Evolutionary conservation across 2,888 invertebrate species (phyloP).

Genomic region (Campaea margaritaria): DNA sequence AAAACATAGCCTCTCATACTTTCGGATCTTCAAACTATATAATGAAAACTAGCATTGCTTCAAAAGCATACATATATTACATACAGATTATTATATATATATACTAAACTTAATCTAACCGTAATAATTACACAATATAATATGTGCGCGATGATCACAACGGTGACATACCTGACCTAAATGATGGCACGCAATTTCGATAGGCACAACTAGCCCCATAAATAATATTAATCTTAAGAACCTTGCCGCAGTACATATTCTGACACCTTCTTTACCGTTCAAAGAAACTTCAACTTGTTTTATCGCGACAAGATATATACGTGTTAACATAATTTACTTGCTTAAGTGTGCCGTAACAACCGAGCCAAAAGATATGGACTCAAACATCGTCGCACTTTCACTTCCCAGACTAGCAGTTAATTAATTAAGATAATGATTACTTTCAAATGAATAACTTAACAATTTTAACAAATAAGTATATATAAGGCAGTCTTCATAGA

Average conservation of each 20-base stretch:
- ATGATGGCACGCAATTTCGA: slow-evolving; percentile 57
- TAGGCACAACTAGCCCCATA: slow-evolving; percentile 36
- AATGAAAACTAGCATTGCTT: slow-evolving; percentile 17
- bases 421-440: slow-evolving; percentile 43
- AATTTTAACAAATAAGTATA: slow-evolving; percentile 53
- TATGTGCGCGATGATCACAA: slow-evolving; percentile 38
- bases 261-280: slow-evolving; percentile 28
- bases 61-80: slow-evolving; percentile 17
- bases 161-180: slow-evolving; percentile 44
- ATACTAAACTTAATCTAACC: slow-evolving; percentile 12
- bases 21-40: slow-evolving; percentile 10
- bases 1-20: slow-evolving; percentile 20
- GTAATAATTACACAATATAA: slow-evolving; percentile 16
- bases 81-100: slow-evolving; percentile 5
- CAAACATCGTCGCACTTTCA: slow-evolving; percentile 47
- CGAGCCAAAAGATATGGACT: slow-evolving; percentile 44
- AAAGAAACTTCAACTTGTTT: slow-evolving; percentile 34
- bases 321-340: slow-evolving; percentile 7
- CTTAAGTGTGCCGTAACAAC: slow-evolving; percentile 25
- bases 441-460: slow-evolving; percentile 59
- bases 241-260: slow-evolving; percentile 15
- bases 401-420: slow-evolving; percentile 62
- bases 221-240: slow-evolving; percentile 11
- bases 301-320: slow-evolving; percentile 10
- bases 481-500: slow-evolving; percentile 56